Evolutionary conservation across 2,797 vertebrate species (phyloP).

Genomic region (Bucorvus abyssinicus): DNA sequence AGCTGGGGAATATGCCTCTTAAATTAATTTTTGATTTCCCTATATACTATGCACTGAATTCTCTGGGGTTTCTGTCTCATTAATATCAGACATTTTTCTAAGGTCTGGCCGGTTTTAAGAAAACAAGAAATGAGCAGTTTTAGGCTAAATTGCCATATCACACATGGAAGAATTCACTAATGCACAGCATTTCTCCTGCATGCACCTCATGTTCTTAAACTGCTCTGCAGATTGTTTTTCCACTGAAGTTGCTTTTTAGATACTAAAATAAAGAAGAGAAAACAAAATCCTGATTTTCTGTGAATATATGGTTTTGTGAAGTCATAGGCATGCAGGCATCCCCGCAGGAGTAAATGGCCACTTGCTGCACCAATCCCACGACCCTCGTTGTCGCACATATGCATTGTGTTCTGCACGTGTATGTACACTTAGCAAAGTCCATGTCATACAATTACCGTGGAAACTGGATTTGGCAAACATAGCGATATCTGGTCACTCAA

Average conservation of each 20-base stretch:
- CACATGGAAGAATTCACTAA: constrained; percentile 1
- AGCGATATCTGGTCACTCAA: not conserved
- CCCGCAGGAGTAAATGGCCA: not conserved
- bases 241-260: not conserved
- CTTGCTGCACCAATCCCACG: not conserved
- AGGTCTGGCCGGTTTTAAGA: not conserved
- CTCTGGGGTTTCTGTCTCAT: not conserved
- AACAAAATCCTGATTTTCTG: not conserved
- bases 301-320: not conserved
- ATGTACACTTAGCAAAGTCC: not conserved
- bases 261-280: not conserved
- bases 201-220: not conserved
- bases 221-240: not conserved
- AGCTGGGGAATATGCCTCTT: not conserved
- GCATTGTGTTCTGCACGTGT: not conserved
- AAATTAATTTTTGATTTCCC: constrained; percentile 52
- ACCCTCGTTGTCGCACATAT: rapidly evolving
- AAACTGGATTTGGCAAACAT: not conserved
- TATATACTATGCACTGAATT: not conserved
- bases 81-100: not conserved
- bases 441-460: not conserved
- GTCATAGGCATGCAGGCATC: not conserved
- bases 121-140: not conserved
- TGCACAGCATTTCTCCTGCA: not conserved
- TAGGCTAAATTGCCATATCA: not conserved